Conservation (phyloP, 2,113 vertebrate genomes). For the Thermophis baileyi region DNA sequence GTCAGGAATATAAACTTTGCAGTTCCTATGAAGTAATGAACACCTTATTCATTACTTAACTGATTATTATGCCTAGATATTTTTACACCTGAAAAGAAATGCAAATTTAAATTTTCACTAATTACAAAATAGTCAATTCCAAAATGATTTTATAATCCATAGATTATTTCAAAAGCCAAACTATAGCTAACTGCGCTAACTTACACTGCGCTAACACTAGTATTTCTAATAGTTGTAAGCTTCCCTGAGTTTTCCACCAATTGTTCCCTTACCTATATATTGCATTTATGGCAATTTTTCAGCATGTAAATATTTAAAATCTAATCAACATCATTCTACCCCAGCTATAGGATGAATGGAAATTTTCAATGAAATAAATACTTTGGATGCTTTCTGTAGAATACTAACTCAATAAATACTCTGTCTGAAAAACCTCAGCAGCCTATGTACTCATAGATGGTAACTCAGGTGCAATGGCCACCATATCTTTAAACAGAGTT, state of each 20-base stretch:
- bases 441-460: not conserved
- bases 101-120: not conserved
- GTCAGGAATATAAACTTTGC: not conserved
- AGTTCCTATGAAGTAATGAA: not conserved
- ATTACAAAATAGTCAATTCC: not conserved
- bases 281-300: not conserved
- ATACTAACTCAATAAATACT: not conserved
- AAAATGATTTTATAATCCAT: not conserved
- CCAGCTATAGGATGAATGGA: not conserved
- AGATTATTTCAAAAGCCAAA: not conserved
- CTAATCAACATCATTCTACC: not conserved
- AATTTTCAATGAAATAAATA: not conserved
- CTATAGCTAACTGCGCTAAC: not conserved
- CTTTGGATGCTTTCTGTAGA: not conserved
- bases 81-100: not conserved
- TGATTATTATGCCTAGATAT: not conserved
- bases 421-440: not conserved
- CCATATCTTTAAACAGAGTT: not conserved
- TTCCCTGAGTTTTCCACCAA: not conserved
- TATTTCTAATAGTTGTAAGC: not conserved
- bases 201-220: not conserved
- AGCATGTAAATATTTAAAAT: not conserved
- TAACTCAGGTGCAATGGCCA: not conserved
- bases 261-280: not conserved
- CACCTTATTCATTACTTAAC: not conserved